These are phyloP conservation scores for Callyntrura sp. DNA, from an alignment of 2,888 invertebrate species.

Conservation along the genomic window DNA sequence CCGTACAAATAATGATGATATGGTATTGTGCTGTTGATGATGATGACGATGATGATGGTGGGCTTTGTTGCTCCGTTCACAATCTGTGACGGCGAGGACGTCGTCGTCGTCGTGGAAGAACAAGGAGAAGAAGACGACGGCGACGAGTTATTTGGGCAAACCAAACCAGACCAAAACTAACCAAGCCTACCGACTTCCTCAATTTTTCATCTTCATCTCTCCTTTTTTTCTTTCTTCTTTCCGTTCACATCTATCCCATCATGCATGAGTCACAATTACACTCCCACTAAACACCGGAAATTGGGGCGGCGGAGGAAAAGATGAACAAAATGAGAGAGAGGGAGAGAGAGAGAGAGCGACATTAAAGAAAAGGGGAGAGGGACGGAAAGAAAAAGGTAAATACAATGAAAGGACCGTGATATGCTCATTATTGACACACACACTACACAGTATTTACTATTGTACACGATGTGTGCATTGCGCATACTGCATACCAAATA, in stretches of 20 bases:
- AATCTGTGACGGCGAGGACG: conserved; percentile 32
- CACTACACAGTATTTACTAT: conserved; percentile 41
- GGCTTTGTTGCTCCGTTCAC: conserved; percentile 18
- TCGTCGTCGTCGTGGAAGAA: neutral
- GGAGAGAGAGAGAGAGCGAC: conserved; percentile 12
- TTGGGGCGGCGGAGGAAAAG: conserved; percentile 76
- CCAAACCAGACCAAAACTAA: conserved; percentile 45
- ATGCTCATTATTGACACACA: conserved; percentile 78
- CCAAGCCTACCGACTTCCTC: conserved; percentile 71
- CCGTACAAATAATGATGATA: conserved; percentile 52
- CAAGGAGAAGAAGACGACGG: neutral
- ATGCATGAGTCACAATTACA: conserved; percentile 78
- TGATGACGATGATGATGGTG: neutral
- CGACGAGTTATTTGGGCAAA: conserved; percentile 3
- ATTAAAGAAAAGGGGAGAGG: conserved; percentile 24
- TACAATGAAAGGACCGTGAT: conserved; percentile 67
- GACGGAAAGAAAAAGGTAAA: conserved; percentile 31
- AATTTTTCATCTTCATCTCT: conserved; percentile 73
- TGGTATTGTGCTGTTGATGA: conserved; percentile 1
- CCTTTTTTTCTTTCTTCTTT: conserved; percentile 53
- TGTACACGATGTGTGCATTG: neutral
- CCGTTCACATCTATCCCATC: conserved; percentile 66
- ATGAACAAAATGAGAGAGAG: conserved; percentile 53
- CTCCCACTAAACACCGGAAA: conserved; percentile 78
- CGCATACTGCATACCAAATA: neutral